Evolutionary conservation across 2,113 vertebrate genomes (phyloP), one percentile per base, ranked within the genome.

Genomic region (Pomatostomus ruficeps): DNA sequence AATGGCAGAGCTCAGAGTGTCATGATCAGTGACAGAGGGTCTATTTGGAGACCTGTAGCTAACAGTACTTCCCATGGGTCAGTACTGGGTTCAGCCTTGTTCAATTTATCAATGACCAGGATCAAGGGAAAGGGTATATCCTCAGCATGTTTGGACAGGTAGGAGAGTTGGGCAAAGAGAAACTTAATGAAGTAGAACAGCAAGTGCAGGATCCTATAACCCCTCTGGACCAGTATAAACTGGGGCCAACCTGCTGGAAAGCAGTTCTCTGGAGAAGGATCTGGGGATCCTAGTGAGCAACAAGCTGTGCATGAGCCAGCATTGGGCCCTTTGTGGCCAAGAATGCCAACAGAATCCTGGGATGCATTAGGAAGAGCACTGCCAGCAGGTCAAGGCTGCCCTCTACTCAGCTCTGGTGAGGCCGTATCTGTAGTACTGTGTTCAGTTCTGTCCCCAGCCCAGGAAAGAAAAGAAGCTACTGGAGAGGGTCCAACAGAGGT

Each of bases 321-420:
- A 43, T 11, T 23, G 18, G 23, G 29, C 14, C 14, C 14, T 18
- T 29, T 14, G 25, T 23, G 26, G 26, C 36, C 51, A 65, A 20
- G 26, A 43, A 65, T 12, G 26, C 10, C 11, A 49, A 28, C 13
- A 48, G 26, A 43, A 20, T 42, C 8, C 42, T 49, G 14, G 24
- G 7, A 38, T 49, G 14, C 17, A 15, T 36, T 36, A 57, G 22
- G 26, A 31, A 80, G 14, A 73, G 10, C 23, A 42, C 1, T 26
- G 19, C 14, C 51, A 65, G 15, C 7, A 35, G 6, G 22, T 11
- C 0, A 0, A 57, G 20, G 51, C 11, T 49, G 14, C 26, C 12
- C 11, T 43, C 28, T 43, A 13, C 19, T 49, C 25, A 73, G 28
- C 23, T 10, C 10, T 58, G 6, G 36, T 36, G 26, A 49, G 10